Evolutionary conservation across 2,888 invertebrate species (phyloP).

Genomic region (Lacanobia oleracea): DNA sequence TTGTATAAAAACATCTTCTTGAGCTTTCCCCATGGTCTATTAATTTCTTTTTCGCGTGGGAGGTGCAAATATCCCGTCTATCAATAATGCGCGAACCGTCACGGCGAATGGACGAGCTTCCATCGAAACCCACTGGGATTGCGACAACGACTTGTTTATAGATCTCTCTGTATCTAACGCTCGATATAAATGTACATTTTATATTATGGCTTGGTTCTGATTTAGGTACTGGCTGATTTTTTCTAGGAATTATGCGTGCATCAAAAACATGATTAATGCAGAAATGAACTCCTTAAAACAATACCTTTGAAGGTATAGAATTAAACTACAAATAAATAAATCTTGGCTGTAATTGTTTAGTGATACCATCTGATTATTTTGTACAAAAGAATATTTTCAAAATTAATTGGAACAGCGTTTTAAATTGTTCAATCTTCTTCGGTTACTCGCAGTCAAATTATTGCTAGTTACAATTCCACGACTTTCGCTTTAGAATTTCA

Average conservation of each 20-base stretch:
- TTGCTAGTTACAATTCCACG: constrained; percentile 18
- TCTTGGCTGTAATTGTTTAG: neutral
- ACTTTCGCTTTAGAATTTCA: constrained; percentile 11
- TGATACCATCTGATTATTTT: constrained; percentile 6
- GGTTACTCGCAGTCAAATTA: constrained; percentile 36
- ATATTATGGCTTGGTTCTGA: too few species aligned
- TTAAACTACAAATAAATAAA: neutral
- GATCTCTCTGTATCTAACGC: constrained; percentile 8
- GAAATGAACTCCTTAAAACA: too few species aligned
- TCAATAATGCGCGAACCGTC: constrained; percentile 75
- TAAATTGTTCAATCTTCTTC: constrained; percentile 42
- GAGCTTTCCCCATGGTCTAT: too few species aligned
- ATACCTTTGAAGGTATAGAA: neutral
- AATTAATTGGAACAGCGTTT: constrained; percentile 47
- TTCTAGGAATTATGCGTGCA: too few species aligned
- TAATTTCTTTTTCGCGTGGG: constrained; percentile 41
- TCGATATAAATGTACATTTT: constrained; percentile 7
- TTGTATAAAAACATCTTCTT: too few species aligned
- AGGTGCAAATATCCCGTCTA: constrained; percentile 67
- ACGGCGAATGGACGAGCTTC: constrained; percentile 70
- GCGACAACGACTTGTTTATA: constrained; percentile 37
- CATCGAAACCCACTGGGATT: constrained; percentile 70
- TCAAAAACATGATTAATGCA: too few species aligned
- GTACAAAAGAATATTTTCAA: constrained; percentile 24
- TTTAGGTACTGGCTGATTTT: too few species aligned